A percentile compares a stretch with the other conserved stretches of the same genome.
Evolutionary conservation across 2,113 vertebrate species (phyloP).

Genomic region (Rynchops niger): DNA sequence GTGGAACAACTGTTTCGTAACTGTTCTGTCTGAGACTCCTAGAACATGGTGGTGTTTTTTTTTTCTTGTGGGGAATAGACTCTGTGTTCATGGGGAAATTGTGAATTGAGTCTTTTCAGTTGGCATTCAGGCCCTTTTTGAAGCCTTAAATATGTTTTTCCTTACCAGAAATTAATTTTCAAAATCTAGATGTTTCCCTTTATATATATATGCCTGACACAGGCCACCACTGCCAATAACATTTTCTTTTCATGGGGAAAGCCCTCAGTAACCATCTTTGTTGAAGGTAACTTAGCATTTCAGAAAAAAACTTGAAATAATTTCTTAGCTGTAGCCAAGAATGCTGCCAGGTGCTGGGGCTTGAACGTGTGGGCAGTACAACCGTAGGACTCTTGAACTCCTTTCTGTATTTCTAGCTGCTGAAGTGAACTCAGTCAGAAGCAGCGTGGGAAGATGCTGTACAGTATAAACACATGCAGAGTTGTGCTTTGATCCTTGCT

Average conservation of each 20-base stretch:
- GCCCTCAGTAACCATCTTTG: background rate
- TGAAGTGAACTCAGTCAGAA: background rate
- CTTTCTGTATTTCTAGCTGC: background rate
- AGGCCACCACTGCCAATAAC: background rate
- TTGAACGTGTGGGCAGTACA: background rate
- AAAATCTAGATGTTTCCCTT: background rate
- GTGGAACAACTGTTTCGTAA: background rate
- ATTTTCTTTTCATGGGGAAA: background rate
- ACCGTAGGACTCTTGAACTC: background rate
- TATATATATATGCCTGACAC: background rate
- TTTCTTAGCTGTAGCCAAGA: background rate
- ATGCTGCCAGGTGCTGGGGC: background rate
- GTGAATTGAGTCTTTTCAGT: background rate
- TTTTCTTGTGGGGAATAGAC: background rate
- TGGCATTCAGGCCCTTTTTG: background rate
- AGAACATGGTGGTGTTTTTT: background rate
- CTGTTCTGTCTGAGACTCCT: background rate
- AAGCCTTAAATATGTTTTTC: background rate
- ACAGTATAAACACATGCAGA: background rate
- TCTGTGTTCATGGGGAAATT: accelerated
- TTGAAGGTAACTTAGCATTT: background rate
- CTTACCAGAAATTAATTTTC: background rate
- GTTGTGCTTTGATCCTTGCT: constrained; percentile 6
- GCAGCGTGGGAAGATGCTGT: background rate
- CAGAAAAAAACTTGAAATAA: background rate